A percentile compares a stretch with the other conserved stretches of the same genome.
Evolutionary conservation across 2,113 vertebrate species (phyloP).

Genomic region (Campylorhamphus procurvoides): DNA sequence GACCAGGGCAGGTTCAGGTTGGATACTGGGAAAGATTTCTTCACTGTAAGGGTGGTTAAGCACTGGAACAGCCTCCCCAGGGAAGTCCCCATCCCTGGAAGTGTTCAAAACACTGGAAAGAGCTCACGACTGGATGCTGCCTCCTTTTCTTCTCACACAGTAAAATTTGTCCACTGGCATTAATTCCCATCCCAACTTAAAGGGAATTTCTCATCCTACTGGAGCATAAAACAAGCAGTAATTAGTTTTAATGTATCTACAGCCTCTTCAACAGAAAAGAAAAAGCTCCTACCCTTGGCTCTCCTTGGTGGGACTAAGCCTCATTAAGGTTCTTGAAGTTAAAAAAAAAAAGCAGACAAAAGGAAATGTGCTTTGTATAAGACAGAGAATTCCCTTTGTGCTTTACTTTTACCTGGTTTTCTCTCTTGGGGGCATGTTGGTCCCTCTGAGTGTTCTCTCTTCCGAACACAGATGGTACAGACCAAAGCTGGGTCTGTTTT

Average conservation of each 20-base stretch:
- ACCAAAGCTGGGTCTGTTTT: background rate
- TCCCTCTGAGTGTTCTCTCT: background rate
- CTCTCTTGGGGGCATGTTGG: fast-evolving
- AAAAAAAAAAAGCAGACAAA: background rate
- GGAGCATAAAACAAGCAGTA: constrained; percentile 49
- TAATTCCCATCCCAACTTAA: background rate
- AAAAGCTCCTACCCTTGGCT: constrained; percentile 38
- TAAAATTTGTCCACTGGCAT: background rate
- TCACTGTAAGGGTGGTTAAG: background rate
- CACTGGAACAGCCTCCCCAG: background rate
- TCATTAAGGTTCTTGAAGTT: background rate
- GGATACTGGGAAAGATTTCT: background rate
- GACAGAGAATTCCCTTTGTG: background rate
- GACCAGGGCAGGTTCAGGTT: background rate
- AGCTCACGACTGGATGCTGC: background rate
- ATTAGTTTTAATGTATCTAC: constrained; percentile 32
- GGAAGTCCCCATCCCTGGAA: background rate
- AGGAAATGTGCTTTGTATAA: background rate
- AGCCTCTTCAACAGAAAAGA: background rate
- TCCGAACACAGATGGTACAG: fast-evolving
- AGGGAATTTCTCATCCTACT: constrained; percentile 34
- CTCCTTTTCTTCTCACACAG: background rate
- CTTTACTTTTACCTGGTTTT: background rate
- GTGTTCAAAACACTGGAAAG: background rate
- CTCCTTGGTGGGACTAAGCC: constrained; percentile 33